phyloP scores from a whole-genome alignment of 2,888 invertebrate species.

The Operophtera brumata region DNA sequence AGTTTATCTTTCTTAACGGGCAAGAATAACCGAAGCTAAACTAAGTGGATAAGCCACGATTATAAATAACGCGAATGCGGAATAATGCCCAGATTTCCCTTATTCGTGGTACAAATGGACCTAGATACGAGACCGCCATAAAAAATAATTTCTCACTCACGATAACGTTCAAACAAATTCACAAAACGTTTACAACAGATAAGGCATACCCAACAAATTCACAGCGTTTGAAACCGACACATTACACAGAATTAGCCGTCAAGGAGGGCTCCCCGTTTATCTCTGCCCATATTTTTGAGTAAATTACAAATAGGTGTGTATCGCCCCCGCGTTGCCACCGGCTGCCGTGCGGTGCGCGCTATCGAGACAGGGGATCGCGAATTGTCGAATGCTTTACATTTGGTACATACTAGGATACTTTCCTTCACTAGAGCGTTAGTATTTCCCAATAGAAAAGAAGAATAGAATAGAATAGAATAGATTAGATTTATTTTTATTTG shows the following conservation, averaged over 20 bases:
- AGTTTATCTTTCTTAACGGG: too few species aligned
- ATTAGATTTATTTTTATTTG: too few species aligned
- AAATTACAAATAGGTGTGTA: constrained; percentile 78
- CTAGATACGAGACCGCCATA: not conserved
- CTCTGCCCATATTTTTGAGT: constrained; percentile 76
- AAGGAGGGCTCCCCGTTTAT: constrained; percentile 62
- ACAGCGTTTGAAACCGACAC: constrained; percentile 46
- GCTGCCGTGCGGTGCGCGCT: constrained; percentile 76
- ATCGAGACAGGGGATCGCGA: constrained; percentile 73
- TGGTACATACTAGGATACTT: constrained; percentile 45
- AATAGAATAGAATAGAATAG: too few species aligned
- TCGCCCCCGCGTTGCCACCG: constrained; percentile 57
- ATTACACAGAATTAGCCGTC: constrained; percentile 62
- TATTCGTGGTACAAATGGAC: too few species aligned
- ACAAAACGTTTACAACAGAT: constrained; percentile 18
- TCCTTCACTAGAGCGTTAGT: too few species aligned
- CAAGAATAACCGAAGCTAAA: too few species aligned
- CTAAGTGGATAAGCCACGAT: too few species aligned
- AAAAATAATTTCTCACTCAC: constrained; percentile 17
- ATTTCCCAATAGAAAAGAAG: too few species aligned
- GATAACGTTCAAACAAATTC: constrained; percentile 21
- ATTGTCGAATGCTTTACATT: constrained; percentile 41
- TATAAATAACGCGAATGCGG: too few species aligned
- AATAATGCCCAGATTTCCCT: too few species aligned
- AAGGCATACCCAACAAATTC: constrained; percentile 45